These are phyloP conservation scores for Drosophila neotestacea DNA, from an alignment of 2,888 invertebrate species.

Conservation along the genomic window DNA sequence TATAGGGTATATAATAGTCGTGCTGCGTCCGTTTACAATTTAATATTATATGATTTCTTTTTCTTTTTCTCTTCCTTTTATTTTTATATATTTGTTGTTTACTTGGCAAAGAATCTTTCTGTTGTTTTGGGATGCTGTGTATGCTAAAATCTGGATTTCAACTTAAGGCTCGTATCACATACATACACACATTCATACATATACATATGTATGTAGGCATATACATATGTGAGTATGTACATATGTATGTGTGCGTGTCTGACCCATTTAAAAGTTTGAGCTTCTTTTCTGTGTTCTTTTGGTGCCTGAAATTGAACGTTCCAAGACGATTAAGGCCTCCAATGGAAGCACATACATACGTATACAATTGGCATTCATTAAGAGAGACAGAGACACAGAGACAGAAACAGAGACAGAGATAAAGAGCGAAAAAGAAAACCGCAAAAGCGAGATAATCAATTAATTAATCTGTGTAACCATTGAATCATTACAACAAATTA, in stretches of 20 bases:
- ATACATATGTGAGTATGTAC: background rate
- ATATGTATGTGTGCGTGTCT: slow-evolving; percentile 24
- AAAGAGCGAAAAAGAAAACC: too few relatives aligned
- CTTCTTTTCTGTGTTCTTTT: slow-evolving; percentile 1
- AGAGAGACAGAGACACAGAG: background rate
- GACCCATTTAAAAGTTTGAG: slow-evolving; percentile 48
- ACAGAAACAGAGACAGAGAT: too few relatives aligned
- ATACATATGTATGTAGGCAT: background rate
- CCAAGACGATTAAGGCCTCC: slow-evolving; percentile 14
- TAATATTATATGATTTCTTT: slow-evolving; percentile 1
- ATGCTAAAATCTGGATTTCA: slow-evolving; percentile 52
- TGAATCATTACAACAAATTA: background rate
- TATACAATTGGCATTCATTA: background rate
- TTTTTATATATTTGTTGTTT: background rate
- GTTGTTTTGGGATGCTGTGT: slow-evolving; percentile 45
- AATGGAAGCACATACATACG: background rate
- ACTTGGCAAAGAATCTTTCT: slow-evolving; percentile 33
- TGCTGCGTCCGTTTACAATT: background rate
- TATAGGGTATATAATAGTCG: slow-evolving; percentile 19
- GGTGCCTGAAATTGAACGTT: slow-evolving; percentile 11
- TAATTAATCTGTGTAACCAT: slow-evolving; percentile 21
- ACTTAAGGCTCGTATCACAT: slow-evolving; percentile 13
- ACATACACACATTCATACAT: background rate
- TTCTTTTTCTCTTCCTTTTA: background rate
- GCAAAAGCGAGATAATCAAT: slow-evolving; percentile 1